A percentile compares a stretch with the other conserved stretches of the same genome.
Evolutionary conservation across 2,888 invertebrate species (phyloP).

Genomic region (Sisyra terminalis): DNA sequence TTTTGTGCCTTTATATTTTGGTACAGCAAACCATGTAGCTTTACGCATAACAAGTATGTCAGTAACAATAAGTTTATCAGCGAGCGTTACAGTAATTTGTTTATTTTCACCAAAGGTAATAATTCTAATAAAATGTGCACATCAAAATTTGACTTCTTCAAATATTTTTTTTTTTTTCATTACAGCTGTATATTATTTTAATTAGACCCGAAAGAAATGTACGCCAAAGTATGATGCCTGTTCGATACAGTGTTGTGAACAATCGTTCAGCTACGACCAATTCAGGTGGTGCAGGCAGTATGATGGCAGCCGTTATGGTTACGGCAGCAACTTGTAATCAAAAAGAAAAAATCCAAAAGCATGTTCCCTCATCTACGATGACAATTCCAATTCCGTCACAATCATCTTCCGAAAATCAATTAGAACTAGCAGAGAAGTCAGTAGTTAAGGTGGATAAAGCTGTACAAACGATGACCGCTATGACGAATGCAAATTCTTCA

Average conservation of each 20-base stretch:
- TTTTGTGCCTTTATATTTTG: slow-evolving; percentile 93
- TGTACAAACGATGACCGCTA: slow-evolving; percentile 20
- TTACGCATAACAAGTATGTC: slow-evolving; percentile 90
- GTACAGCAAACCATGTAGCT: slow-evolving; percentile 84
- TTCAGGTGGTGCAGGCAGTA: slow-evolving; percentile 37
- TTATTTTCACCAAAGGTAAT: slow-evolving; percentile 86
- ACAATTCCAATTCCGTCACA: slow-evolving; percentile 16
- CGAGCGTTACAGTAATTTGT: slow-evolving; percentile 84
- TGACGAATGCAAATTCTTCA: background rate
- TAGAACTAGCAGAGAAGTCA: slow-evolving; percentile 11
- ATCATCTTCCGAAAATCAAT: slow-evolving; percentile 5
- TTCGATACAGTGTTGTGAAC: slow-evolving; percentile 42
- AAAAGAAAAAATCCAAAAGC: slow-evolving; percentile 45
- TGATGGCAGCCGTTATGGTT: slow-evolving; percentile 51
- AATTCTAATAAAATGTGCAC: background rate
- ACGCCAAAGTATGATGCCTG: slow-evolving; percentile 73
- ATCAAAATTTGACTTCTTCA: too few species aligned
- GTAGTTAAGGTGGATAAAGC: slow-evolving; percentile 22
- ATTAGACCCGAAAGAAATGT: slow-evolving; percentile 81
- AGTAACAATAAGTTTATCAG: slow-evolving; percentile 85
- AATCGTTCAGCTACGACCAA: slow-evolving; percentile 41
- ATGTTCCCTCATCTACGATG: slow-evolving; percentile 28
- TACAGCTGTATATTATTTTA: slow-evolving; percentile 73
- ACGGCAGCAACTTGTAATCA: slow-evolving; percentile 51
- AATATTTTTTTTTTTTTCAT: slow-evolving; percentile 3